These are phyloP conservation scores for Callithrix jacchus DNA, from an alignment of 2,113 vertebrate genomes.

Conservation along the genomic window DNA sequence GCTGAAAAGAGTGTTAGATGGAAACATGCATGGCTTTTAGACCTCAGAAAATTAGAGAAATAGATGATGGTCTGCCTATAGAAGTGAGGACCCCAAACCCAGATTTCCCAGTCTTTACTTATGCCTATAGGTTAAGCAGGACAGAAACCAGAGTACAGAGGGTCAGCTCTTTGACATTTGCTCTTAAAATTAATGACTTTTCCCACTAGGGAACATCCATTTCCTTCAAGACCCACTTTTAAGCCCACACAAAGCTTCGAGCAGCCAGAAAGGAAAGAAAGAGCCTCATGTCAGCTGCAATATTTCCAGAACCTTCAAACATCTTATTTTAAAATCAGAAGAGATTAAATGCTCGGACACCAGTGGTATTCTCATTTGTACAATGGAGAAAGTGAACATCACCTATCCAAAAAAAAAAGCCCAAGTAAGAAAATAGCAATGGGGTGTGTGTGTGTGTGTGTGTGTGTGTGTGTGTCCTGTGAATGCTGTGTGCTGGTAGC, in stretches of 20 bases:
- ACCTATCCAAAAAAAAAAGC: neutral
- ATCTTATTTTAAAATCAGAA: constrained; percentile 20
- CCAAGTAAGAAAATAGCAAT: neutral
- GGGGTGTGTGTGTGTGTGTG: no score
- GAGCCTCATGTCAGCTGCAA: neutral
- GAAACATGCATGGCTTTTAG: neutral
- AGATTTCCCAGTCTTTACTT: neutral
- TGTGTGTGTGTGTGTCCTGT: neutral
- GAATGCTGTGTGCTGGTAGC: no score
- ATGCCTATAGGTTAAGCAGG: neutral
- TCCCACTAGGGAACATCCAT: neutral
- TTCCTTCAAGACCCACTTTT: neutral
- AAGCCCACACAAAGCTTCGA: neutral
- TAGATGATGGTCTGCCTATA: neutral
- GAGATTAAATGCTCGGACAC: neutral
- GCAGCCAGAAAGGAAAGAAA: neutral
- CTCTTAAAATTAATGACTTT: neutral
- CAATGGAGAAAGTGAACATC: neutral
- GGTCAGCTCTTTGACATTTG: neutral
- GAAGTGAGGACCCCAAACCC: neutral
- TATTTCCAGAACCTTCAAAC: constrained; percentile 1
- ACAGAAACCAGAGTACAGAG: neutral
- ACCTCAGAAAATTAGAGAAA: neutral
- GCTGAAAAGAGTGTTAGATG: neutral
- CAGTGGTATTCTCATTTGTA: neutral